A percentile compares a stretch with the other conserved stretches of the same genome.
Evolutionary conservation across 2,113 vertebrate genomes (phyloP).

Genomic region (Carollia perspicillata): DNA sequence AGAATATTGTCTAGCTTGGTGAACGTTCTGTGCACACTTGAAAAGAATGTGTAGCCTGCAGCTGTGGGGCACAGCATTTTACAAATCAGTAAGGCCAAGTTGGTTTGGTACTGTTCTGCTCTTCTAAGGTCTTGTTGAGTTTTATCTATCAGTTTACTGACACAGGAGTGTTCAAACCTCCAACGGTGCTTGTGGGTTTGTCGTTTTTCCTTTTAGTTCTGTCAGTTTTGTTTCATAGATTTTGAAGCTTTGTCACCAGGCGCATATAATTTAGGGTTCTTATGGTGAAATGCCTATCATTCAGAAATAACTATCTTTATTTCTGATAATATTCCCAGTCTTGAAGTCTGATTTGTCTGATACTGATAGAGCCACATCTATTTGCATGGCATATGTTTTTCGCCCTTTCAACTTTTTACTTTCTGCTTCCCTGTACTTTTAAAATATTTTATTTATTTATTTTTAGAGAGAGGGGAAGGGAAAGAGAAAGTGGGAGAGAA

Average conservation of each 20-base stretch:
- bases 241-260: constrained; percentile 10
- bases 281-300: not conserved
- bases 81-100: not conserved
- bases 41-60: not conserved
- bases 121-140: not conserved
- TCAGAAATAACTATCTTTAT: constrained; percentile 8
- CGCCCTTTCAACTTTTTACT: not conserved
- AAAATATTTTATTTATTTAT: too few species aligned
- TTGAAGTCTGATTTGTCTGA: not conserved
- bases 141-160: not conserved
- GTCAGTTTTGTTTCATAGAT: not conserved
- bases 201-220: not conserved
- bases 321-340: not conserved
- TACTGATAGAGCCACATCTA: not conserved
- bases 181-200: not conserved
- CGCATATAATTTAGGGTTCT: not conserved
- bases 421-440: not conserved
- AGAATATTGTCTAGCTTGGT: not conserved
- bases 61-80: not conserved
- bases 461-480: too few species aligned
- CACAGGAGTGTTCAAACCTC: not conserved
- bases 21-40: not conserved
- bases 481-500: too few species aligned
- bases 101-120: not conserved
- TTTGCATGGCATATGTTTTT: not conserved